Evolutionary conservation across 1,140 invertebrate genomes (phyloP), one percentile per base, ranked within the genome.

Genomic region (Trinorchestia longiramus): DNA sequence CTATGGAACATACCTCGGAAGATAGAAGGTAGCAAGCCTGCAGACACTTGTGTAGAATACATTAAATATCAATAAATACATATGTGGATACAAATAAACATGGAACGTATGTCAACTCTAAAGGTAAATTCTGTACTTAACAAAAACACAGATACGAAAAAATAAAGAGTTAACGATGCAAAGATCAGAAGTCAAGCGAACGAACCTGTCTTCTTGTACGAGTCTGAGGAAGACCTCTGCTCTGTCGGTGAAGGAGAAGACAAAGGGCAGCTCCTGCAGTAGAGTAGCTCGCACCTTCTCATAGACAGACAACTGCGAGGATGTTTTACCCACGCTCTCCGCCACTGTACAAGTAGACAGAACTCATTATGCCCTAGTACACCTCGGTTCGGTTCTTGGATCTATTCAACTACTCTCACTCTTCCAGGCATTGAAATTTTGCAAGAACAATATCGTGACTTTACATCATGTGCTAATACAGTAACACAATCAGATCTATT

Each of bases 221-320:
- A 96, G 92, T 28, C 53, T 96, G 97, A 99, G 98, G 96, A 99
- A 98, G 92, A 99, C 98, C 96, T 99, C 97, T 0, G 99, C 99
- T 95, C 99, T 97, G 97, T 99, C 98, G 95, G 98, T 98, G 97
- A 99, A 99, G 4, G 98, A 98, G 87, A 99, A 98, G 11, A 99
- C 98, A 97, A 99, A 99, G 0, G 99, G 99, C 96, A 99, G 98
- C 97, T 99, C 99, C 96, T 98, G 98, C 8, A 99, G 97, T 95
- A 99, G 98, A 0, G 99, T 99, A 53, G 99, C 97, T 1, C 99
- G 99, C 95, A 99, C 98, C 42, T 99, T 98, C 97, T 99, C 99
- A 96, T 98, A 99, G 40, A 98, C 98, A 0, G 99, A 99, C 53
- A 99, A 97, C 19, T 94, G 92, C 6, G 43, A 43, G 6, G 92